Evolutionary conservation across 2,888 invertebrate species (phyloP).

Genomic region (Melanargia galathea): DNA sequence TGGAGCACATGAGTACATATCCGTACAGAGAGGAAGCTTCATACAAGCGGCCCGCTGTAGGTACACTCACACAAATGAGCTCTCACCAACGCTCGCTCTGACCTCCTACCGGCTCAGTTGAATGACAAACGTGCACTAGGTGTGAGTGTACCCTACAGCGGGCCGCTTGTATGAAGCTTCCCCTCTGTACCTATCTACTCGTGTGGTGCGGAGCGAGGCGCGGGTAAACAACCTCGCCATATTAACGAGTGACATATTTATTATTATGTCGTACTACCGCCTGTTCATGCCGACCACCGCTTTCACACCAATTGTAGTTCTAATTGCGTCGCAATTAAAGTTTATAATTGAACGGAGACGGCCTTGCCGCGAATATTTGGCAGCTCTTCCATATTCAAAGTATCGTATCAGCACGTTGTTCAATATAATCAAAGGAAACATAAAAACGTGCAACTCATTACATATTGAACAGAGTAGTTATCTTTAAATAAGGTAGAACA

Average conservation of each 20-base stretch:
- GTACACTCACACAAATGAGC: too few species aligned
- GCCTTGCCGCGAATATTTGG: not conserved
- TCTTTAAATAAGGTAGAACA: too few species aligned
- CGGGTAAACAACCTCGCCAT: not conserved
- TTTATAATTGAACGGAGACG: not conserved
- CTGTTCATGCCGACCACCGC: not conserved
- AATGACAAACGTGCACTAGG: too few species aligned
- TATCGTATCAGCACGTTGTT: not conserved
- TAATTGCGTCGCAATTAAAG: not conserved
- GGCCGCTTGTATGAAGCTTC: too few species aligned
- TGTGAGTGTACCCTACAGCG: not conserved
- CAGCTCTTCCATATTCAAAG: not conserved
- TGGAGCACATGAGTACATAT: too few species aligned
- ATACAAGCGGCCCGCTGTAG: too few species aligned
- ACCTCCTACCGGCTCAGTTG: too few species aligned
- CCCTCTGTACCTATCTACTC: too few species aligned
- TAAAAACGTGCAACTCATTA: not conserved
- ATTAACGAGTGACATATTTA: conserved; percentile 10
- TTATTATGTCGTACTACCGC: not conserved
- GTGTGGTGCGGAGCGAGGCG: not conserved
- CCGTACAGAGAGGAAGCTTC: too few species aligned
- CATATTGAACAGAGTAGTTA: too few species aligned
- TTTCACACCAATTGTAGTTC: not conserved
- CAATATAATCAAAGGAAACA: not conserved
- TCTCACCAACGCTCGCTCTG: too few species aligned